Base-by-base conservation (phyloP, 1,140 invertebrate genomes). In the Dendrolimus punctatus region DNA sequence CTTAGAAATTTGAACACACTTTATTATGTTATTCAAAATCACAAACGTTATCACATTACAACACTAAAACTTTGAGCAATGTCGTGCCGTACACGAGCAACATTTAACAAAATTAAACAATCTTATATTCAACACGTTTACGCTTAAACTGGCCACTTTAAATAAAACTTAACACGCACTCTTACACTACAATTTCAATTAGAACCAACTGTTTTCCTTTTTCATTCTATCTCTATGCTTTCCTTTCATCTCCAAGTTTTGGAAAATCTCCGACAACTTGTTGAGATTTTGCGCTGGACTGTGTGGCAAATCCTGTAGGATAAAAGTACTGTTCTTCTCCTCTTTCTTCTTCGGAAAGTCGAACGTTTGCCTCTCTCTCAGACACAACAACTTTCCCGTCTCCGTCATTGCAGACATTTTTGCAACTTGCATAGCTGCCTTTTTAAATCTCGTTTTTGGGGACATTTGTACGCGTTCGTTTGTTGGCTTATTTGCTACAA, bases 191-290 rank as follows among this genome's bases (percentile, higher is more conserved):
- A 40, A 44, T 49, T 44, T 49, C 52, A 44, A 46, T 67, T 67
- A 85, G 63, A 86, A 86, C 83, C 83, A 86, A 68, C 76, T 84
- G 60, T 86, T 86, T 60, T 86, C 83, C 49, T 83, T 84, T 62
- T 83, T 82, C 64, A 82, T 71, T 57, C 62, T 80, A 9, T 83
- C 78, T 58, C 77, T 68, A 41, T 76, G 68, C 37, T 74, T 62
- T 7, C 78, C 78, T 38, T 75, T 78, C 69, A 83, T 72, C 36
- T 86, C 80, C 2, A 85, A 60, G 38, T 55, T 68, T 64, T 85
- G 78, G 51, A 86, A 86, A 49, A 85, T 83, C 60, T 86, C 83
- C 0, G 83, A 73, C 0, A 86, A 47, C 40, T 83, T 77, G 44
- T 76, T 73, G 10, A 86, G 58, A 39, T 81, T 73, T 38, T 77